Evolutionary conservation across 2,888 invertebrate genomes (phyloP), one percentile per base, ranked within the genome.

Genomic region (Scaptomyza cyrtandrae): DNA sequence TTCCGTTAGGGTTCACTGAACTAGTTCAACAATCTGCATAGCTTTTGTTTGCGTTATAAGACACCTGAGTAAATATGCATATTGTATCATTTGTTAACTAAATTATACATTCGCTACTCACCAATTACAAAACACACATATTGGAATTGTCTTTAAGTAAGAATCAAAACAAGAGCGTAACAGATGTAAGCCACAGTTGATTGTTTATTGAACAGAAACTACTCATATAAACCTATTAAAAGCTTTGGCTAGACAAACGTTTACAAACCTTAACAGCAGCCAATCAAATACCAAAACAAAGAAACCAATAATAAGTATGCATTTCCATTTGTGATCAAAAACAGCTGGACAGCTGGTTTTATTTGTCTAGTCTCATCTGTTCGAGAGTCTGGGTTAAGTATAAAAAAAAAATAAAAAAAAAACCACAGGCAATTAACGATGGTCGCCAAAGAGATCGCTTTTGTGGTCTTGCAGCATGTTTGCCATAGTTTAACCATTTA

Each of bases 401-500:
- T 7, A 37, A 37, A 37, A 6, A 9, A 27, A 13, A 29, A 72
- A 59, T 5, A 2, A n/a, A 19, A 2, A 19, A 19, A 19, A 73
- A 60, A 60, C 53, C 57, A 60, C 43, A 58, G 71, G 86, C 83
- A 83, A 83, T 83, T 83, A 83, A 83, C 69, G 83, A 65, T 69
- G 41, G 56, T 57, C 57, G 50, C 49, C 67, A 55, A 50, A 49
- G 67, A 54, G 66, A 65, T 55, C 55, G 31, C 16, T 24, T 31
- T 41, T 9, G 33, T 10, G 52, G 66, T 9, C 19, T 19, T 19
- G 71, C 63, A 59, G 57, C 74, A 62, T 76, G 66, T 66, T 86
- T 73, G 81, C 84, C 79, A 88, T 86, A 74, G 71, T 68, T 77
- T 74, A 58, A 59, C 83, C 88, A 83, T 74, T 82, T 87, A 70